Evolutionary conservation across 2,888 invertebrate species (phyloP).

Genomic region (Callosobruchus maculatus): DNA sequence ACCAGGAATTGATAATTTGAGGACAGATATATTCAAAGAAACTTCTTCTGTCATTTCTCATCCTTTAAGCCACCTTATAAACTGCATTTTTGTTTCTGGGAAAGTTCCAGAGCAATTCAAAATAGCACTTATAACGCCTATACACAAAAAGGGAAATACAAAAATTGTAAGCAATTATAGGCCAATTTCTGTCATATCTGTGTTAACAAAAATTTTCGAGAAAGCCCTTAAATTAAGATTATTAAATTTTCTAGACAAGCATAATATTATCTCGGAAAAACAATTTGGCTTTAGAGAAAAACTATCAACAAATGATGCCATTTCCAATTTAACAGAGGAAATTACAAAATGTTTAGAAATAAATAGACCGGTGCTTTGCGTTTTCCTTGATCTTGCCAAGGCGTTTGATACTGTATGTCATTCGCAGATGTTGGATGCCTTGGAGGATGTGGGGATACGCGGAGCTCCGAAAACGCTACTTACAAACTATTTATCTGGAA

Average conservation of each 20-base stretch:
- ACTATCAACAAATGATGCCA: background rate
- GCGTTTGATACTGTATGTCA: constrained; percentile 6
- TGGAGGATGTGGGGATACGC: constrained; percentile 1
- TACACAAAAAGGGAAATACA: constrained; percentile 5
- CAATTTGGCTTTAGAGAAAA: constrained; percentile 6
- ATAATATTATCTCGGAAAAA: constrained; percentile 4
- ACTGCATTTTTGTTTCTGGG: background rate
- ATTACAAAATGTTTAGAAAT: background rate
- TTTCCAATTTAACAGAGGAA: background rate
- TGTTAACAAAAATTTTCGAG: constrained; percentile 6
- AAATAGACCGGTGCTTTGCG: background rate
- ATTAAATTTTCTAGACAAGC: constrained; percentile 4
- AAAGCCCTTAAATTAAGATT: constrained; percentile 4
- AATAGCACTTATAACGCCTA: constrained; percentile 2
- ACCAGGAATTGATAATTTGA: constrained; percentile 5
- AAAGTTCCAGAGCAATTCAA: constrained; percentile 3
- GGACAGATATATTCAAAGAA: constrained; percentile 1
- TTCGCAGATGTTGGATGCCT: constrained; percentile 1
- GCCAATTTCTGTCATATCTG: constrained; percentile 8
- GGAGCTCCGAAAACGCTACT: background rate
- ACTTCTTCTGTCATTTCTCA: background rate
- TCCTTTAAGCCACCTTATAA: constrained; percentile 3
- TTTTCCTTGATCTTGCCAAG: constrained; percentile 6
- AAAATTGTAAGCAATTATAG: constrained; percentile 6
- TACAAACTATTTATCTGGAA: too few species aligned